phyloP scores from a whole-genome alignment of 2,888 invertebrate species.

The Folsomia manolachei region DNA sequence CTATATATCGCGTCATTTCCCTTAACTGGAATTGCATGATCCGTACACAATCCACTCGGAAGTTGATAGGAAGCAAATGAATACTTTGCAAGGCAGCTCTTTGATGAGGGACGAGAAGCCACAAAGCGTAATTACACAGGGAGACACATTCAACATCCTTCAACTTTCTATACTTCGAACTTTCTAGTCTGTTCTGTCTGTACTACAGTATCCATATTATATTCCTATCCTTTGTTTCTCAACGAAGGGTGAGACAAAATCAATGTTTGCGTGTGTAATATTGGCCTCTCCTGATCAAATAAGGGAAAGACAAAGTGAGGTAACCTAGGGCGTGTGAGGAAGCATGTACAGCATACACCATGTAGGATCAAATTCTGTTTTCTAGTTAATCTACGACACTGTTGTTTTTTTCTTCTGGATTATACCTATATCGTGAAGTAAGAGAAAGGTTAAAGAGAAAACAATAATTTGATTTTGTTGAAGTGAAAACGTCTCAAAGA shows the following conservation, averaged over 20 bases:
- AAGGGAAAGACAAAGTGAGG: background rate
- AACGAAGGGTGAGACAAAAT: conserved; percentile 26
- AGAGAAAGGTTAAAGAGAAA: too few species aligned
- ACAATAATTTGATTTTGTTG: too few species aligned
- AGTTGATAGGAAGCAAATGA: background rate
- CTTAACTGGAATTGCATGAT: background rate
- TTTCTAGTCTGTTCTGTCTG: too few species aligned
- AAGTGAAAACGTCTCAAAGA: too few species aligned
- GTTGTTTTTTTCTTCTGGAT: too few species aligned
- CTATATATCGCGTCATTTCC: background rate
- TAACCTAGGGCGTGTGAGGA: background rate
- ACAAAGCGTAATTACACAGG: conserved; percentile 4
- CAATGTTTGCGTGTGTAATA: conserved; percentile 32
- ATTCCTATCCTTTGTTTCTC: too few species aligned
- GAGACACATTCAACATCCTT: background rate
- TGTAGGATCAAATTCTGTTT: too few species aligned
- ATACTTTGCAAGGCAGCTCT: background rate
- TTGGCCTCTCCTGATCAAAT: conserved; percentile 9
- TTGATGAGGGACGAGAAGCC: conserved; percentile 6
- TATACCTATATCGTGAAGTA: too few species aligned
- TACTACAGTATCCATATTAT: too few species aligned
- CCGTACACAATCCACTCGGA: background rate
- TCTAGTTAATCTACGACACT: too few species aligned
- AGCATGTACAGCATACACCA: too few species aligned
- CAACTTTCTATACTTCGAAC: background rate